A percentile compares a stretch with the other conserved stretches of the same genome.
These are phyloP conservation scores for Drosophila testacea DNA, from an alignment of 2,888 invertebrate genomes.

Conservation along the genomic window DNA sequence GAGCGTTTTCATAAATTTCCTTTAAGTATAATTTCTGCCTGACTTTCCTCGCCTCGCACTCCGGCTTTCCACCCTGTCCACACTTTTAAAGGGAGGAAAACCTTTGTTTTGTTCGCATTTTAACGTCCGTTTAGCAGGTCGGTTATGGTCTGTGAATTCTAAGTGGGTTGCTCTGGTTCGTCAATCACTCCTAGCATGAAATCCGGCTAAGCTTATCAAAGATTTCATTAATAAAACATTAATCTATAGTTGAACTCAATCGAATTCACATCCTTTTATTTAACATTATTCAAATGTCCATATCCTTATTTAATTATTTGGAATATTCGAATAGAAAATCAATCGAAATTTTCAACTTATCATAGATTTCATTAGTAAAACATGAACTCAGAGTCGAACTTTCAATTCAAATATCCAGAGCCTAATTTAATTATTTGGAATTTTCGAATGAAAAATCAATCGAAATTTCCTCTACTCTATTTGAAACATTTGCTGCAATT, in stretches of 20 bases:
- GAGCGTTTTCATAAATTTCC: slow-evolving; percentile 80
- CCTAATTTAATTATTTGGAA: no score
- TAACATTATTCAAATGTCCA: slow-evolving; percentile 5
- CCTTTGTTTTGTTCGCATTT: slow-evolving; percentile 68
- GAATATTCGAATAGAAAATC: slow-evolving; percentile 3
- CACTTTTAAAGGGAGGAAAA: slow-evolving; percentile 18
- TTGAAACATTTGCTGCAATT: neutral
- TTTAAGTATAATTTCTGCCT: slow-evolving; percentile 59
- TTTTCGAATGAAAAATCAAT: no score
- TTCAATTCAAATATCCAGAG: no score
- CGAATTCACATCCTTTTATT: neutral
- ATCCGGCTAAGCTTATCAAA: slow-evolving; percentile 39
- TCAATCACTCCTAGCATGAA: slow-evolving; percentile 39
- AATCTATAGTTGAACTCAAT: slow-evolving; percentile 6
- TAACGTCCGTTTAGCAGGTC: slow-evolving; percentile 77
- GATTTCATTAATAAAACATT: slow-evolving; percentile 50
- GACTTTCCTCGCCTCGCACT: slow-evolving; percentile 14
- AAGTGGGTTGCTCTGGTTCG: slow-evolving; percentile 25
- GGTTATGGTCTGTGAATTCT: slow-evolving; percentile 76
- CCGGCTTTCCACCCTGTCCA: neutral
- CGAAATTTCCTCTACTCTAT: no score
- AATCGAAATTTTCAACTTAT: neutral
- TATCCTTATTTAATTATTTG: slow-evolving; percentile 11
- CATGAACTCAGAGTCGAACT: no score
- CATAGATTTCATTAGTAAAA: neutral